Percentiles rank a stretch among this genome's conserved stretches.
Evolutionary conservation across 2,888 invertebrate species (phyloP).

Genomic region (Dendrolimus houi): DNA sequence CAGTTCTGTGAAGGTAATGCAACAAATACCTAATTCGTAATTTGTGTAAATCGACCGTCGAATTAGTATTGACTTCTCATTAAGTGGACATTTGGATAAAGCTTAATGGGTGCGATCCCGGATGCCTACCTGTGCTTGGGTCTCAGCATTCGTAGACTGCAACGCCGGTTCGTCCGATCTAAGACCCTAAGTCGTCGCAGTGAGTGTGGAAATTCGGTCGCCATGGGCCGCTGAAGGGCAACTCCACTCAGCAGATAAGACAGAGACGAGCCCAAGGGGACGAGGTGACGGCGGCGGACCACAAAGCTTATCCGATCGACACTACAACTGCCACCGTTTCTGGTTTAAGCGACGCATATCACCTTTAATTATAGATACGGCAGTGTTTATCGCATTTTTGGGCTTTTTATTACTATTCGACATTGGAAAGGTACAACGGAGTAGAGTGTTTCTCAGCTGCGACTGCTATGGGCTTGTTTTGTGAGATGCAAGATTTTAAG

Average conservation of each 20-base stretch:
- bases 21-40: slow-evolving; percentile 2
- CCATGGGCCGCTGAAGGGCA: slow-evolving; percentile 19
- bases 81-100: slow-evolving; percentile 37
- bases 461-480: too few species aligned
- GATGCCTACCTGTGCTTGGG: neutral
- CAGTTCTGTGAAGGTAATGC: too few species aligned
- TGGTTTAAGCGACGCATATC: slow-evolving; percentile 14
- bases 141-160: neutral
- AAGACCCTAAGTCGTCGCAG: neutral
- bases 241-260: slow-evolving; percentile 47
- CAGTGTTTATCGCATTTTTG: neutral
- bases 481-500: too few species aligned
- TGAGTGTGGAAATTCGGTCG: neutral
- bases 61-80: slow-evolving; percentile 45
- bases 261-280: slow-evolving; percentile 14
- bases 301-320: slow-evolving; percentile 8
- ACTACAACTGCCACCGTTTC: slow-evolving; percentile 6
- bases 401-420: neutral
- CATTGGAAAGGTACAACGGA: too few species aligned
- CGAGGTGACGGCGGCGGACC: slow-evolving; percentile 16
- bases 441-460: too few species aligned
- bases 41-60: slow-evolving; percentile 19
- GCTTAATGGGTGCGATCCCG: slow-evolving; percentile 25
- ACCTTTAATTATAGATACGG: neutral
- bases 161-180: neutral